Base-by-base conservation (phyloP, 1,140 invertebrate species). In the Microvelia longipes region DNA sequence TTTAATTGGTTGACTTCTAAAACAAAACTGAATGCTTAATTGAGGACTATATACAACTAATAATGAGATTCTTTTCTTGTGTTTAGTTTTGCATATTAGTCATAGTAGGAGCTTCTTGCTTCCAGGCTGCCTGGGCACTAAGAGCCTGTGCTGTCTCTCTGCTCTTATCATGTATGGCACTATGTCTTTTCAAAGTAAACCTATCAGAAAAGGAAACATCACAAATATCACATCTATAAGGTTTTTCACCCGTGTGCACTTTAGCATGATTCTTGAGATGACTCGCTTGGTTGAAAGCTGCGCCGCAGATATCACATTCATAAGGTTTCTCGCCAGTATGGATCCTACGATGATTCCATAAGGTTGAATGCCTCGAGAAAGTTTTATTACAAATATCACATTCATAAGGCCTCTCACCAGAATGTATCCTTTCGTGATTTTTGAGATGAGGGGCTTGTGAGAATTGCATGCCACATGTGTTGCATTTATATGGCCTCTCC, bases 251-350 rank as follows among this genome's bases (percentile, higher is more conserved):
- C 2, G 69, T 62, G 61, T 75, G 74, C 11, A 74, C 61, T 65
- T 76, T 71, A 25, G 74, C 62, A 64, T 76, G 75, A 66, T 76
- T 77, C 24, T 77, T 75, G 2, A 75, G 73, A 61, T 74, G 66
- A 68, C 72, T 69, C 75, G 74, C 24, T 76, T 68, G 75, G 78
- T 76, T 66, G 79, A 81, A 13, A 78, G 76, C 30, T 78, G 77
- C 24, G 2, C 30, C 30, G 29, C 67, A 68, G 2, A 68, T 30
- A 13, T 68, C 2, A 79, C 81, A 78, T 1, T 66, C 68, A 60
- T 72, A 77, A 0, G 75, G 75, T 61, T 74, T 69, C 66, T 80
- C 75, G 77, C 81, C 81, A 78, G 81, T 77, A 71, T 77, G 77
- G 28, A 74, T 76, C 5, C 72, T 69, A 28, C 69, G 30, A 63